Evolutionary conservation across 2,113 vertebrate genomes (phyloP).

Genomic region (Litocranius walleri): DNA sequence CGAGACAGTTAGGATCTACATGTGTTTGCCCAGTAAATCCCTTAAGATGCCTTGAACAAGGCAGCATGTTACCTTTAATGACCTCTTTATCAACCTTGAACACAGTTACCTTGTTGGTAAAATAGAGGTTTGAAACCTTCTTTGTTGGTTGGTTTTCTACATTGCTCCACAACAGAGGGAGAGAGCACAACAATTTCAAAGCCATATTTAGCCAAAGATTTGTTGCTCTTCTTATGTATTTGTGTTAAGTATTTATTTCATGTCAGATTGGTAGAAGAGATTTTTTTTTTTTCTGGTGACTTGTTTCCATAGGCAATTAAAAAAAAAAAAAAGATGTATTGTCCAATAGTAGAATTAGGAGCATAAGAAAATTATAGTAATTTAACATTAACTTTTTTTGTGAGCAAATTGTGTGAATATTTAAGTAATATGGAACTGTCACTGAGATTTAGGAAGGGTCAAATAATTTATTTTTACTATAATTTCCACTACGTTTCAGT

Average conservation of each 20-base stretch:
- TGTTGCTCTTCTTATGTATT: neutral
- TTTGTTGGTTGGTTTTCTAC: neutral
- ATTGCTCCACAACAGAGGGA: neutral
- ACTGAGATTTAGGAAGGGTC: neutral
- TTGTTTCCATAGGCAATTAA: neutral
- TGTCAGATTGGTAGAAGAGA: neutral
- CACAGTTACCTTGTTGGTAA: neutral
- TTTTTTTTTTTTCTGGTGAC: neutral
- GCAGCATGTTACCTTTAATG: neutral
- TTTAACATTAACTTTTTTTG: neutral
- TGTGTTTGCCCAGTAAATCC: neutral
- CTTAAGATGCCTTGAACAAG: no score
- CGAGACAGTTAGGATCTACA: neutral
- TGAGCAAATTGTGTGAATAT: neutral
- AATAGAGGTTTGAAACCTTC: neutral
- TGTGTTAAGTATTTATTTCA: neutral
- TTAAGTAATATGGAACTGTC: neutral
- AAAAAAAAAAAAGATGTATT: neutral
- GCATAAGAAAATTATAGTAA: neutral
- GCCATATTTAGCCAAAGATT: neutral
- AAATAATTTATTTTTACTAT: neutral
- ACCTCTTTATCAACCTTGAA: neutral
- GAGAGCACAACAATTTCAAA: neutral
- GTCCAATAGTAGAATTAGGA: conserved; percentile 8
- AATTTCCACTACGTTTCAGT: neutral